These are phyloP conservation scores for Achroia grisella DNA, from an alignment of 1,140 invertebrate species.

Conservation along the genomic window DNA sequence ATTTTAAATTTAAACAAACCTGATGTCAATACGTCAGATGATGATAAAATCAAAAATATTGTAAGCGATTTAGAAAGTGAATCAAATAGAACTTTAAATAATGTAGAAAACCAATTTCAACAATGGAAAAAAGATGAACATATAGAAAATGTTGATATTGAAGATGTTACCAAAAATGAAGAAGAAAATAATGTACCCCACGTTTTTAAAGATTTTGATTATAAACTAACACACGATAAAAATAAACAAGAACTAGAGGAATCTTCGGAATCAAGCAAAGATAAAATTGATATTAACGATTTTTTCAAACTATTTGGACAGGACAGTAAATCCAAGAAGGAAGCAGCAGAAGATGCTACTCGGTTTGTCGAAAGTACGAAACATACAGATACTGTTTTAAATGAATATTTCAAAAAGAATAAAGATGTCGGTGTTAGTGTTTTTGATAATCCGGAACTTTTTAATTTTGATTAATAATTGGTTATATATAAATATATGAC, in stretches of 20 bases:
- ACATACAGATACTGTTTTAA: constrained; percentile 17
- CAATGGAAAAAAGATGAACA: constrained; percentile 13
- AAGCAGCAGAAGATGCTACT: constrained; percentile 17
- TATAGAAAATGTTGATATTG: neutral
- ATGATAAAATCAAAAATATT: constrained; percentile 26
- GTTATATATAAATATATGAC: neutral
- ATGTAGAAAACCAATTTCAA: constrained; percentile 7
- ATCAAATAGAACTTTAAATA: constrained; percentile 3
- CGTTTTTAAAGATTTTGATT: neutral
- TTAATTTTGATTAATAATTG: constrained; percentile 7
- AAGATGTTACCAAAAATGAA: too few relatives aligned
- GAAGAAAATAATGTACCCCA: neutral
- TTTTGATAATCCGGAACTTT: constrained; percentile 17
- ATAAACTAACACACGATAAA: neutral
- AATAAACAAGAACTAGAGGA: too few relatives aligned
- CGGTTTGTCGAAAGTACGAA: constrained; percentile 30
- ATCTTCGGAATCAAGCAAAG: too few relatives aligned
- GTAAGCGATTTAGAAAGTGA: constrained; percentile 14
- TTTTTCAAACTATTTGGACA: constrained; percentile 3
- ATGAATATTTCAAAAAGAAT: constrained; percentile 17
- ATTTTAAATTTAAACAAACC: constrained; percentile 8
- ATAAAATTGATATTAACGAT: too few relatives aligned
- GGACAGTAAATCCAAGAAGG: constrained; percentile 8
- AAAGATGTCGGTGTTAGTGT: constrained; percentile 11
- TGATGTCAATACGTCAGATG: constrained; percentile 8